Evolutionary conservation across 2,797 vertebrate genomes (phyloP), one percentile per base, ranked within the genome.

Genomic region (Gymnoscopelus braueri): DNA sequence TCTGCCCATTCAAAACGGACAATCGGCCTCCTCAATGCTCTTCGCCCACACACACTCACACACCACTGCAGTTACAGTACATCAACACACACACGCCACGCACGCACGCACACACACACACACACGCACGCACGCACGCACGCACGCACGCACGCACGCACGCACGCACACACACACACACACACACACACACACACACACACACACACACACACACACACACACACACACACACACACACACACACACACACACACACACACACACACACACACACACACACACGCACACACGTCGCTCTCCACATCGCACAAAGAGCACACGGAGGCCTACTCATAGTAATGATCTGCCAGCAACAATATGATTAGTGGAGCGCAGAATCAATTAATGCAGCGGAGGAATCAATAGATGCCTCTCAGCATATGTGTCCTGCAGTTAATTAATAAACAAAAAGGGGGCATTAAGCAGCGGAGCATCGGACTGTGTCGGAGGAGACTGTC

Each of bases 371-470:
- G 91, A 90, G 91, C 87, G 82, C 78, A 87, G 85, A 91, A 92
- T 92, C 90, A 93, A 93, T 92, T 90, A 92, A 90, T 88, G 83
- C 81, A 79, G 86, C 80, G 57, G 83, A 69, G 8, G 81, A 92
- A 93, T 94, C 91, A 90, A 93, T 93, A 91, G 84, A 80, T 90
- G 87, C 89, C 86, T 88, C 87, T 92, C 88, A 91, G 90, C 87
- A 91, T 92, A 88, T 90, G 87, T 87, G 88, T 93, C 87, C 84
- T 85, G 77, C 75, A 87, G 89, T 91, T 91, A 88, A 94, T 92
- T 91, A 92, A 93, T 92, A 93, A 93, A 90, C 84, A 87, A 88
- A 84, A 72, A 13, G 84, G 91, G 84, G 69, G 83, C 81, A 90
- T 91, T 89, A 88, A 85, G 82, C 83, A 79, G 82, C 78, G 74